Percentiles rank a stretch among this genome's conserved stretches.
Conservation (phyloP, 2,888 invertebrate species). For the Hydroisotoma schaefferi region DNA sequence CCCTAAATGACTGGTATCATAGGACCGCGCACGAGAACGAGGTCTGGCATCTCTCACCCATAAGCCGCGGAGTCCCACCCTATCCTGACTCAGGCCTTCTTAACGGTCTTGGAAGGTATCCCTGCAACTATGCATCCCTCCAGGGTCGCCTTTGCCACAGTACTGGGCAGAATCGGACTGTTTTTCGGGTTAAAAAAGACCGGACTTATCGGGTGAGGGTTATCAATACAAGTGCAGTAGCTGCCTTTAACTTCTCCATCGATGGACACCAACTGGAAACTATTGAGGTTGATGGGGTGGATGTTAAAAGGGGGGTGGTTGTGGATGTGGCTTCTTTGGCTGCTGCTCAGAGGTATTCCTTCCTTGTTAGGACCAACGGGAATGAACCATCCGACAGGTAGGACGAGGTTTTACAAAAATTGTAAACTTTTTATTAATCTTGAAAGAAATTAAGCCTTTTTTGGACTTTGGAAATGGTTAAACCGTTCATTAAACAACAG, state of each 20-base stretch:
- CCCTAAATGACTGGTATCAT: conserved; percentile 41
- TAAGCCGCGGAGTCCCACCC: conserved; percentile 25
- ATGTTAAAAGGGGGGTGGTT: conserved; percentile 4
- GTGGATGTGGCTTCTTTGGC: conserved; percentile 23
- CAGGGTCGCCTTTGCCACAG: conserved; percentile 18
- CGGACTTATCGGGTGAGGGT: conserved; percentile 34
- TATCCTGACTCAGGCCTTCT: conserved; percentile 35
- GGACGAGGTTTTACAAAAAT: no score
- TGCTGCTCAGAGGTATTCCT: conserved; percentile 40
- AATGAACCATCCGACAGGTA: conserved; percentile 7
- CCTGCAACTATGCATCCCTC: conserved; percentile 20
- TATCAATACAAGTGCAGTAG: conserved; percentile 31
- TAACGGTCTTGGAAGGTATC: conserved; percentile 37
- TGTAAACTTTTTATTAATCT: no score
- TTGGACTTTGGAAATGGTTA: no score
- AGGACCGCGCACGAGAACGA: conserved; percentile 31
- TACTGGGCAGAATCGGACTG: conserved; percentile 18
- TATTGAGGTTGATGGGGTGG: conserved; percentile 40
- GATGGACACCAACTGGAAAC: conserved; percentile 29
- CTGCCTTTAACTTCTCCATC: conserved; percentile 38
- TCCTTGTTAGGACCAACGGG: conserved; percentile 24
- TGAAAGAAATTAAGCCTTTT: no score
- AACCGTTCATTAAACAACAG: no score
- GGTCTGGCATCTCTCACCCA: background rate
- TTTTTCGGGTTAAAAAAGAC: conserved; percentile 13